Evolutionary conservation across 2,797 vertebrate species (phyloP).

Genomic region (Pelochelys cantorii): DNA sequence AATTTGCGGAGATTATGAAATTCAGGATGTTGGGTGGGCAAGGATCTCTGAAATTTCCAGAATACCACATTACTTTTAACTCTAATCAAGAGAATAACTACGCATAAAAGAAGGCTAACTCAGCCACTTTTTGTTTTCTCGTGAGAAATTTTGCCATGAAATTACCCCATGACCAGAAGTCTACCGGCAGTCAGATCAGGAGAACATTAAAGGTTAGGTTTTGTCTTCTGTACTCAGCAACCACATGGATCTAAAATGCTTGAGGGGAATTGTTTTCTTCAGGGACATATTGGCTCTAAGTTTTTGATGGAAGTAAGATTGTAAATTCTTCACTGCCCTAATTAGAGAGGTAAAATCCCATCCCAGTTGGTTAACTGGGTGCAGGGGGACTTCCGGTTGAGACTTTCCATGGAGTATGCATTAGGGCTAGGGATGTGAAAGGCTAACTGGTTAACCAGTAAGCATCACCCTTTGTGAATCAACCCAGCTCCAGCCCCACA

Average conservation of each 20-base stretch:
- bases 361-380: too few species aligned
- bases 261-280: too few species aligned
- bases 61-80: background rate
- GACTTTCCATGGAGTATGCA: background rate
- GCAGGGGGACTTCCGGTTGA: background rate
- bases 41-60: background rate
- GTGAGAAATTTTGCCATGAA: background rate
- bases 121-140: background rate
- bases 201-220: background rate
- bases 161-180: fast-evolving
- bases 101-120: background rate
- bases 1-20: background rate
- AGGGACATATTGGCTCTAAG: too few species aligned
- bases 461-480: too few species aligned
- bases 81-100: background rate
- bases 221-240: too few species aligned
- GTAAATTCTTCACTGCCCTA: too few species aligned
- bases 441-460: too few species aligned
- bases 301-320: too few species aligned
- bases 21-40: background rate
- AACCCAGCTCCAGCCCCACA: too few species aligned
- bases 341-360: too few species aligned
- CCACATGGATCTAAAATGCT: too few species aligned
- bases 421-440: too few species aligned
- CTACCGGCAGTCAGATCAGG: background rate